phyloP scores from a whole-genome alignment of 1,140 invertebrate species.

The Formica selysi region DNA sequence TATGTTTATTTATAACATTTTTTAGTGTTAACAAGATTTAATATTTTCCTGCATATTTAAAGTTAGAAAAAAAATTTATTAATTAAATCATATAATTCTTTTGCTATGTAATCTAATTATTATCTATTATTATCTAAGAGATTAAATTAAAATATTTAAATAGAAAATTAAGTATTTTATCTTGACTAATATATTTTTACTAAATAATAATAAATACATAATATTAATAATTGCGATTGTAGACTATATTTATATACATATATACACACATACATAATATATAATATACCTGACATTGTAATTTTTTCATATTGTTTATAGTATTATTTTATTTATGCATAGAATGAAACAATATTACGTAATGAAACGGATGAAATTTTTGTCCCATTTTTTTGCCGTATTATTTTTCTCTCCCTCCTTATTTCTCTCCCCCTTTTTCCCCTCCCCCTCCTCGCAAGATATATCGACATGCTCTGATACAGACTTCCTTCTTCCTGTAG shows the following conservation, averaged over 20 bases:
- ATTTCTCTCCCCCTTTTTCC: background rate
- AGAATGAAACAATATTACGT: background rate
- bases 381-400: background rate
- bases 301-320: background rate
- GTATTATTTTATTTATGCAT: too few species aligned
- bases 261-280: too few species aligned
- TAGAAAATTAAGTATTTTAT: background rate
- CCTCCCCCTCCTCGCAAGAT: background rate
- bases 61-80: conserved; percentile 10
- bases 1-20: too few species aligned
- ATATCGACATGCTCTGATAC: conserved; percentile 39
- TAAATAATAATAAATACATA: conserved; percentile 3
- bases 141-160: too few species aligned
- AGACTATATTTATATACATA: background rate
- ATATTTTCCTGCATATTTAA: background rate
- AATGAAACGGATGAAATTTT: background rate
- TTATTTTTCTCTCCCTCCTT: background rate
- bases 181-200: background rate
- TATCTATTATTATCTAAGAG: background rate
- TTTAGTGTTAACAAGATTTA: conserved; percentile 5
- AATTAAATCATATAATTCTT: background rate
- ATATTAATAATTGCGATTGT: conserved; percentile 2
- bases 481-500: conserved; percentile 62
- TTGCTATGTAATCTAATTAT: background rate
- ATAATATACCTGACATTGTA: background rate